Conservation (phyloP, 2,888 invertebrate species). For the Pseudanteris insignis region DNA sequence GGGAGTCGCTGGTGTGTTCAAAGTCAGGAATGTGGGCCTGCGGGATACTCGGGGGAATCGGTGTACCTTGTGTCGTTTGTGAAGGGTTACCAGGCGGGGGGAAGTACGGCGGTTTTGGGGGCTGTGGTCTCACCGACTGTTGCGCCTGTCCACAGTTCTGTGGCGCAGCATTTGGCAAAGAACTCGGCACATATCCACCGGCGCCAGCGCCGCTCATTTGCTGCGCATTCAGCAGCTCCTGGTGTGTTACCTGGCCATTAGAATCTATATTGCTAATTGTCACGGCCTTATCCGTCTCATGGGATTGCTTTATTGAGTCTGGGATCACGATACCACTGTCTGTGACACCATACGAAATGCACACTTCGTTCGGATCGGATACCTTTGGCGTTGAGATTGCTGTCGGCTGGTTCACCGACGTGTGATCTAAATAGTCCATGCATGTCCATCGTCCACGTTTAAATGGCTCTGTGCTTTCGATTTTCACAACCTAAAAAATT, state of each 20-base stretch:
- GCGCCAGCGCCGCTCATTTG: constrained; percentile 50
- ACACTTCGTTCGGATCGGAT: constrained; percentile 63
- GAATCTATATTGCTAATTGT: constrained; percentile 51
- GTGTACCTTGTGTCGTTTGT: too few species aligned
- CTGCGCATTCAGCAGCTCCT: constrained; percentile 53
- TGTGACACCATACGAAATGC: constrained; percentile 64
- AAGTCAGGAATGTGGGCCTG: constrained; percentile 71
- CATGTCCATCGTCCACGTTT: constrained; percentile 93
- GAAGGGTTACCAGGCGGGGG: constrained; percentile 3
- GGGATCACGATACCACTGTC: constrained; percentile 61
- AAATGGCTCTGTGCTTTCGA: constrained; percentile 94
- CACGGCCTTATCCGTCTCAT: constrained; percentile 48
- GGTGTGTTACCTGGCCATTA: constrained; percentile 59
- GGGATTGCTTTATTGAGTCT: constrained; percentile 54
- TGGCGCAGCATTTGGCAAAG: constrained; percentile 51
- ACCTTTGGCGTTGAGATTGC: constrained; percentile 59
- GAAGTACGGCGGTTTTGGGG: constrained; percentile 50
- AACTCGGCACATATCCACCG: constrained; percentile 17
- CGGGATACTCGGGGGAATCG: constrained; percentile 71
- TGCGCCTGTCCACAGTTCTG: constrained; percentile 67
- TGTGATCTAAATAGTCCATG: constrained; percentile 92
- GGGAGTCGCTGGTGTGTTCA: constrained; percentile 64
- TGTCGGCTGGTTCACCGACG: constrained; percentile 66
- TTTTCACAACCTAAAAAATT: constrained; percentile 94
- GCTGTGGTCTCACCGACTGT: constrained; percentile 67